Percentiles rank a stretch among this genome's conserved stretches.
Evolutionary conservation across 2,113 vertebrate species (phyloP).

Genomic region (Asarcornis scutulata): DNA sequence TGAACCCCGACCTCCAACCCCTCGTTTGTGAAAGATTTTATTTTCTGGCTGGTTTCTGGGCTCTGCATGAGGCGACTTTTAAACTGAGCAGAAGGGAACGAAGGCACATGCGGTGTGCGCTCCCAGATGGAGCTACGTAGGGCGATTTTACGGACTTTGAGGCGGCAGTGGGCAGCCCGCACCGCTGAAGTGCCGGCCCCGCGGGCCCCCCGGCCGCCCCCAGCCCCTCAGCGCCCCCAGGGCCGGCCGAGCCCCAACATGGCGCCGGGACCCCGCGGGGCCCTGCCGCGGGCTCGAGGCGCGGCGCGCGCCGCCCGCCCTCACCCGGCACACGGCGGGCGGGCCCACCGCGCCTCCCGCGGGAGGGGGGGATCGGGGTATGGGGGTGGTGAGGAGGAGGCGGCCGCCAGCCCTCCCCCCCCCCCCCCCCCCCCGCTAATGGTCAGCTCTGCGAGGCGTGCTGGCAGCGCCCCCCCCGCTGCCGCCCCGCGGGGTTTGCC

Average conservation of each 20-base stretch:
- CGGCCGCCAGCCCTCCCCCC: neutral
- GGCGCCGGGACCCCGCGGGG: too few relatives aligned
- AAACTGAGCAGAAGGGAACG: neutral
- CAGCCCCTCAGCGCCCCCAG: too few relatives aligned
- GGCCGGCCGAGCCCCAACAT: too few relatives aligned
- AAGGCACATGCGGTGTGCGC: accelerated
- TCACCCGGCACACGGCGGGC: neutral
- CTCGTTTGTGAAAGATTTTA: too few relatives aligned
- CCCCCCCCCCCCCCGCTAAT: neutral
- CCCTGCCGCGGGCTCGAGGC: too few relatives aligned
- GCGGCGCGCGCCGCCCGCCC: too few relatives aligned
- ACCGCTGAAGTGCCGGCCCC: too few relatives aligned
- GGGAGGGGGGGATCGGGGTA: accelerated
- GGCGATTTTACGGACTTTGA: neutral
- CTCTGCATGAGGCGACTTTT: neutral
- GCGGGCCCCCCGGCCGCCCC: too few relatives aligned
- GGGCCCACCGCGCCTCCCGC: neutral
- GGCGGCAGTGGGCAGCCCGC: too few relatives aligned
- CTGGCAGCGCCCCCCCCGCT: neutral
- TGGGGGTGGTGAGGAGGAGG: accelerated
- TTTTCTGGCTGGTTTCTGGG: neutral
- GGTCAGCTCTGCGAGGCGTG: too few relatives aligned
- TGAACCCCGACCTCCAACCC: neutral
- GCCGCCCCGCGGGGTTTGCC: neutral
- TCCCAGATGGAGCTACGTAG: neutral